phyloP scores from a whole-genome alignment of 2,113 vertebrate genomes.

The Pseudonaja textilis region DNA sequence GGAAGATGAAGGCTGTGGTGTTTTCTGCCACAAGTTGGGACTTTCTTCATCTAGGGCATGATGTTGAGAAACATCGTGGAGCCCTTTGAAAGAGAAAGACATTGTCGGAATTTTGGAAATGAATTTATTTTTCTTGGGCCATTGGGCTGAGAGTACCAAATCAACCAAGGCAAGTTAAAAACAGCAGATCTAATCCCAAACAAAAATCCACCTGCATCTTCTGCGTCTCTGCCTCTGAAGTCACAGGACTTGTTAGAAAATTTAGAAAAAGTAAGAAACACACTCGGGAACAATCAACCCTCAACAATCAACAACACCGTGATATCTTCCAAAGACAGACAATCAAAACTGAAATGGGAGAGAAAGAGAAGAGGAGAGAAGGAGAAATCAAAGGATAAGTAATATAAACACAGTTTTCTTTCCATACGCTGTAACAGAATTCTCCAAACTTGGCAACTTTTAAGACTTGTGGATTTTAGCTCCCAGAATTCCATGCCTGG shows the following conservation, averaged over 20 bases:
- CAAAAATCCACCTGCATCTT: background rate
- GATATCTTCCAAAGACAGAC: background rate
- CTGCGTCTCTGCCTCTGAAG: background rate
- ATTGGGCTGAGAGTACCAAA: background rate
- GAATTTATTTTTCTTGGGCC: background rate
- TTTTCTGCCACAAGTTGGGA: conserved; percentile 68
- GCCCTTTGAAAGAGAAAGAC: background rate
- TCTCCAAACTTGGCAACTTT: background rate
- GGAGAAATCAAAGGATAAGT: background rate
- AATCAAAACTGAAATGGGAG: background rate
- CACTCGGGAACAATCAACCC: background rate
- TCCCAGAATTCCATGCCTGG: background rate
- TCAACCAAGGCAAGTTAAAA: background rate
- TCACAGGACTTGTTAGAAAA: background rate
- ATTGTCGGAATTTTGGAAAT: background rate
- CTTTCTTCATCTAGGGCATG: conserved; percentile 68
- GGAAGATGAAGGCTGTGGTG: conserved; percentile 59
- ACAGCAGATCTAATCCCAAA: background rate
- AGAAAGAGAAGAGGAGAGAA: background rate
- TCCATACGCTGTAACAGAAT: background rate
- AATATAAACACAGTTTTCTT: background rate
- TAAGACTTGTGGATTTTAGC: background rate
- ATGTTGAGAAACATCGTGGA: background rate
- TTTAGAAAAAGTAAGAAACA: background rate
- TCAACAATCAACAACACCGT: background rate